Evolutionary conservation across 2,888 invertebrate species (phyloP).

Genomic region (Nebria brevicollis): DNA sequence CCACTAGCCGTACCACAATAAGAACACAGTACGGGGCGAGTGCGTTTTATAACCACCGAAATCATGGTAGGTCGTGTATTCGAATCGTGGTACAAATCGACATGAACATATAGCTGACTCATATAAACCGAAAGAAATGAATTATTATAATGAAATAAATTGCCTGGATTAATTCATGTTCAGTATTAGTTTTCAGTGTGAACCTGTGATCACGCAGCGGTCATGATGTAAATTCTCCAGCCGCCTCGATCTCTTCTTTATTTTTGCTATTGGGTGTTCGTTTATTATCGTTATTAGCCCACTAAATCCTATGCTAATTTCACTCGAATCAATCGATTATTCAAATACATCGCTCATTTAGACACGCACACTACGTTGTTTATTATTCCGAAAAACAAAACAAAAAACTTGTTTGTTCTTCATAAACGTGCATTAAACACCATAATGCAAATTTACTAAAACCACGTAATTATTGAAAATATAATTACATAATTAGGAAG

Average conservation of each 20-base stretch:
- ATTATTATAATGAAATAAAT: conserved; percentile 65
- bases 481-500: too few relatives aligned
- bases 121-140: conserved; percentile 58
- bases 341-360: conserved; percentile 35
- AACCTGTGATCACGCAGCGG: conserved; percentile 30
- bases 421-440: too few relatives aligned
- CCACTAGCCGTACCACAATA: conserved; percentile 50
- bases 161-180: conserved; percentile 61
- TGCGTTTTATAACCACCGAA: conserved; percentile 17
- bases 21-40: conserved; percentile 49
- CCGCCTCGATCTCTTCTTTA: conserved; percentile 27
- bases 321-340: conserved; percentile 43
- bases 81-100: conserved; percentile 30
- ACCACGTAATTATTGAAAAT: too few relatives aligned
- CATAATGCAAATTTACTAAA: too few relatives aligned
- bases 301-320: conserved; percentile 39
- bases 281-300: conserved; percentile 42
- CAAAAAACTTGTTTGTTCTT: too few relatives aligned
- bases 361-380: conserved; percentile 32
- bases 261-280: conserved; percentile 33
- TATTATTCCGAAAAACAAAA: too few relatives aligned
- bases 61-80: conserved; percentile 9
- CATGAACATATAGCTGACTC: conserved; percentile 56
- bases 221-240: background rate
- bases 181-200: conserved; percentile 61